Conservation (phyloP, 1,140 invertebrate genomes). For the Triops cancriformis region DNA sequence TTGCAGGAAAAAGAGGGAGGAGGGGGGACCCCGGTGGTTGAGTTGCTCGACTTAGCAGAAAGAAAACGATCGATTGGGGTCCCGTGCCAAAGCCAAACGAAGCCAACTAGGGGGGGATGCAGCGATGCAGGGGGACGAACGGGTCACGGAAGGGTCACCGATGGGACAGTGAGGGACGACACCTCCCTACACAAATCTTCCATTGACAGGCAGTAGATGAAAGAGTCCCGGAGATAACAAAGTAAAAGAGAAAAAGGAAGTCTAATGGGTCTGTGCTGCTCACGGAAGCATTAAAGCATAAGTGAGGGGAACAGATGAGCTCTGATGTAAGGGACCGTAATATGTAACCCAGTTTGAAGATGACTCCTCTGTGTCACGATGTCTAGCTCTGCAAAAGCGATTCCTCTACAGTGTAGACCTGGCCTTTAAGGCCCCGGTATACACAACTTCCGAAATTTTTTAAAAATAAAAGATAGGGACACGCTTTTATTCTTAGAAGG, state of each 20-base stretch:
- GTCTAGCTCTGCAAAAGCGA: too few species aligned
- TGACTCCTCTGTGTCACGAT: not conserved
- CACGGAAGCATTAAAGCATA: too few species aligned
- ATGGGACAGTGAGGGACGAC: slow-evolving; percentile 2
- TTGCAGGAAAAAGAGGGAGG: not conserved
- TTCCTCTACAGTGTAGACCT: too few species aligned
- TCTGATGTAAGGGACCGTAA: too few species aligned
- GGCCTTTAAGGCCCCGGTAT: too few species aligned
- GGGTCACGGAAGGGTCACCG: not conserved
- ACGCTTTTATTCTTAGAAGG: too few species aligned
- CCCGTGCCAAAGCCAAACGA: not conserved
- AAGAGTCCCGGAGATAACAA: not conserved
- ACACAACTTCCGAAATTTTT: too few species aligned
- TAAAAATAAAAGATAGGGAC: too few species aligned
- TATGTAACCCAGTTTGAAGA: not conserved
- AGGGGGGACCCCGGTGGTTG: not conserved
- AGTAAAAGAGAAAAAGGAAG: not conserved
- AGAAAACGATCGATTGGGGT: slow-evolving; percentile 1
- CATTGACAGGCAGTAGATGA: not conserved
- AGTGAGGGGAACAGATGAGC: too few species aligned
- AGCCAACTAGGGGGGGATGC: not conserved
- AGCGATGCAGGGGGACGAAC: not conserved
- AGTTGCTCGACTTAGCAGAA: not conserved
- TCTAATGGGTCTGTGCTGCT: too few species aligned
- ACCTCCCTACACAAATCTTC: slow-evolving; percentile 4